phyloP scores from a whole-genome alignment of 92 coral and sea anemone species.

The Porites divaricata region DNA sequence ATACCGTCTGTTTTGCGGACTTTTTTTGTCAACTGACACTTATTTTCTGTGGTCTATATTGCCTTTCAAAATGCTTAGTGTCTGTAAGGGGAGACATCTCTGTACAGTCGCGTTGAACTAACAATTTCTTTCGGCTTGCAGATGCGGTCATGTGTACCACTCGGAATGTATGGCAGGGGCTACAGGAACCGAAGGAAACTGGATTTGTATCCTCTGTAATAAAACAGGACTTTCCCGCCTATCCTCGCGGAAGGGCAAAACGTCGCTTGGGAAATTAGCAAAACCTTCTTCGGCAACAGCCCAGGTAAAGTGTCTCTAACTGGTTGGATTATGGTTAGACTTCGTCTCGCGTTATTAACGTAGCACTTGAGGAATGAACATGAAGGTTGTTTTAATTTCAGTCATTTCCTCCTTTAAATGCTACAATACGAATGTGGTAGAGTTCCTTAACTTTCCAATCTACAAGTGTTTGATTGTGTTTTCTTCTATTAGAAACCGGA shows the following conservation, averaged over 20 bases:
- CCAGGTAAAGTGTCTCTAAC: not conserved
- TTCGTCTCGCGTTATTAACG: no score
- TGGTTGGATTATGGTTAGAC: no score
- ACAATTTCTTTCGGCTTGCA: not conserved
- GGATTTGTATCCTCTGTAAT: slow-evolving; percentile 86
- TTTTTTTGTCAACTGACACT: no score
- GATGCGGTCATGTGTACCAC: not conserved
- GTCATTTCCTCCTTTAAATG: no score
- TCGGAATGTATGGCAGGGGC: slow-evolving; percentile 40
- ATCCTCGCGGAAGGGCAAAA: slow-evolving; percentile 66
- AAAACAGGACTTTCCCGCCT: slow-evolving; percentile 78
- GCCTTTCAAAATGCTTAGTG: not conserved
- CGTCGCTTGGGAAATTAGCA: slow-evolving; percentile 21
- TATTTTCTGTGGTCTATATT: not conserved
- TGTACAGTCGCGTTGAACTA: not conserved
- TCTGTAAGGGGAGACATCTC: not conserved
- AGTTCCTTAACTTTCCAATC: no score
- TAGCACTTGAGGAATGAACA: no score
- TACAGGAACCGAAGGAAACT: slow-evolving; percentile 73
- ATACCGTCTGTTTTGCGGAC: no score
- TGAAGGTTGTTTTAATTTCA: no score
- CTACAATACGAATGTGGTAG: no score
- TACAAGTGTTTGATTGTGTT: no score
- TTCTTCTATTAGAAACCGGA: not conserved
- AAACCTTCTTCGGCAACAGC: slow-evolving; percentile 17